A percentile compares a stretch with the other conserved stretches of the same genome.
Conservation (phyloP, 2,888 invertebrate species). For the Himalopsyche tibetana region DNA sequence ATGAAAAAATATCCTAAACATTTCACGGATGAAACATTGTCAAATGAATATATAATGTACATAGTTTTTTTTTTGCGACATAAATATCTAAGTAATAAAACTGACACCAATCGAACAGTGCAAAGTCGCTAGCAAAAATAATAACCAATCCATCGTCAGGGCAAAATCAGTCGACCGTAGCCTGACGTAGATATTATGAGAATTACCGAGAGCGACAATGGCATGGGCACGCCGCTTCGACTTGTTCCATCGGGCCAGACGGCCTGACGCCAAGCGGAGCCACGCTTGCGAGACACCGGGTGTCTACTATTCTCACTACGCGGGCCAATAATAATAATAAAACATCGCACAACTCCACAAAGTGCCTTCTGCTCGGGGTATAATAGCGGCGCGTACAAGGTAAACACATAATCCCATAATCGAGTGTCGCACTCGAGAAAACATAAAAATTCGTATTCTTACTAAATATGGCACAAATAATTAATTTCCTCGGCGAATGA, state of each 20-base stretch:
- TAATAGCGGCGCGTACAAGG: background rate
- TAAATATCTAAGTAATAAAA: too few species aligned
- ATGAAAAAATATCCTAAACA: too few species aligned
- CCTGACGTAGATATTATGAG: background rate
- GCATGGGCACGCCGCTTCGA: background rate
- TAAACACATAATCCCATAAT: background rate
- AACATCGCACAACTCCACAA: background rate
- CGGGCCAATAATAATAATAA: slow-evolving; percentile 27
- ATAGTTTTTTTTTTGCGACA: too few species aligned
- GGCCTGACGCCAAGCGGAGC: slow-evolving; percentile 22
- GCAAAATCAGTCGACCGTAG: slow-evolving; percentile 2
- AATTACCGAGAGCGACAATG: background rate
- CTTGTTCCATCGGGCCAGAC: slow-evolving; percentile 20
- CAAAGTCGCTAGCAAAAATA: background rate
- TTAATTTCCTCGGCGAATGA: background rate
- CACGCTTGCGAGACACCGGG: slow-evolving; percentile 16
- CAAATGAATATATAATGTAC: too few species aligned
- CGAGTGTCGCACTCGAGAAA: slow-evolving; percentile 19
- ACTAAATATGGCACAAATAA: background rate
- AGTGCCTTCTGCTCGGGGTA: background rate
- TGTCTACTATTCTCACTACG: background rate
- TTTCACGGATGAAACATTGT: too few species aligned
- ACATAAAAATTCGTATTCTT: slow-evolving; percentile 17
- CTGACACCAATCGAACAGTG: background rate
- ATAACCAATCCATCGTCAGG: background rate